These are phyloP conservation scores for Origma solitaria DNA, from an alignment of 2,113 vertebrate genomes.

Conservation along the genomic window DNA sequence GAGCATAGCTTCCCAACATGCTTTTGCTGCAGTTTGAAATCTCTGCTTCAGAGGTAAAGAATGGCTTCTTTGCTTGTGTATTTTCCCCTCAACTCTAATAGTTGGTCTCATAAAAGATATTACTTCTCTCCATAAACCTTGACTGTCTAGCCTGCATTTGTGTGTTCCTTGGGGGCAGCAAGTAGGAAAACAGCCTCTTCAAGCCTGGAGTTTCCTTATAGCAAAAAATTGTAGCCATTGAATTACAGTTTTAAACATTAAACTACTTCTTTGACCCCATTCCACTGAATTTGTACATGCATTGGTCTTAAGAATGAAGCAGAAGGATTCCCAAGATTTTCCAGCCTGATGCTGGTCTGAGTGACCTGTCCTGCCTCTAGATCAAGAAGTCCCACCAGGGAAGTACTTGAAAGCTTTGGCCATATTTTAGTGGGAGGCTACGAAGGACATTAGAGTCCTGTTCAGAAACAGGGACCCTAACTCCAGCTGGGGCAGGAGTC, in stretches of 20 bases:
- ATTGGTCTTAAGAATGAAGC: background rate
- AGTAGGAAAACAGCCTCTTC: background rate
- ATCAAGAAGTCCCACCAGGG: background rate
- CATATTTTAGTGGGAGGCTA: background rate
- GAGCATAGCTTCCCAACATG: background rate
- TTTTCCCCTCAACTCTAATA: background rate
- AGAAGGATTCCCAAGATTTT: background rate
- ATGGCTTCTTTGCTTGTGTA: background rate
- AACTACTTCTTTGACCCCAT: background rate
- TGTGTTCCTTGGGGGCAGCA: background rate
- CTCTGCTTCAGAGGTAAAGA: background rate
- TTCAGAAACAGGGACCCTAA: background rate
- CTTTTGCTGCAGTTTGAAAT: background rate
- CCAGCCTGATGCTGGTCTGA: background rate
- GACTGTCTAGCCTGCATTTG: background rate
- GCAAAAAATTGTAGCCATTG: background rate
- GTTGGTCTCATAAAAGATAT: background rate
- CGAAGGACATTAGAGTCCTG: accelerated
- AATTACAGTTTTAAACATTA: background rate
- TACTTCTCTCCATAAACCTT: background rate
- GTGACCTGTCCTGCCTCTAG: background rate
- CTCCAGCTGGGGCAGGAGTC: background rate
- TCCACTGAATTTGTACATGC: background rate
- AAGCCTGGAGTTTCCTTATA: background rate
- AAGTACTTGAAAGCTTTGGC: background rate